These are phyloP conservation scores for Ammodytes marinus DNA, from an alignment of 2,113 vertebrate genomes.

Conservation along the genomic window DNA sequence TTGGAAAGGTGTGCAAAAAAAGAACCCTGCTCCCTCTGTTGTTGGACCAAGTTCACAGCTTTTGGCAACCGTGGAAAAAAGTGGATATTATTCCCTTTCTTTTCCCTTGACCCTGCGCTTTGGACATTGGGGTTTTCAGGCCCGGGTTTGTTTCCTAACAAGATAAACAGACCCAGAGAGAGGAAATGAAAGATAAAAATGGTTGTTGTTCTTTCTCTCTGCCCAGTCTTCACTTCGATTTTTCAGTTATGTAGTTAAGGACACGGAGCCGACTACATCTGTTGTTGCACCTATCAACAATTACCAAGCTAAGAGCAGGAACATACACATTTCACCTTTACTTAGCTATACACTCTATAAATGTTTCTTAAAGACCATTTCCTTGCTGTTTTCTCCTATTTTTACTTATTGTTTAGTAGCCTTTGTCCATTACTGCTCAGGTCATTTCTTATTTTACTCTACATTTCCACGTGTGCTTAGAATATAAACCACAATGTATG, in stretches of 20 bases:
- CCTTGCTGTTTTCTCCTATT: neutral
- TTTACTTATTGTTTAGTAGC: neutral
- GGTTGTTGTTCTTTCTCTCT: slow-evolving; percentile 58
- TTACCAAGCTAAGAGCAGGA: slow-evolving; percentile 19
- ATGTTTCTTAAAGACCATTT: neutral
- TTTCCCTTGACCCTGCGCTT: slow-evolving; percentile 35
- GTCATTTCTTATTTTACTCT: neutral
- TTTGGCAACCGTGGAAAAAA: slow-evolving; percentile 25
- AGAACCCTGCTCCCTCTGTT: slow-evolving; percentile 5
- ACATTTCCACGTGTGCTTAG: neutral
- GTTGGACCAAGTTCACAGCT: slow-evolving; percentile 41
- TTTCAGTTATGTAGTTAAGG: slow-evolving; percentile 33
- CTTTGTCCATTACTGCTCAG: neutral
- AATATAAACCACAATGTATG: neutral
- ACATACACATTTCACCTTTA: slow-evolving; percentile 16
- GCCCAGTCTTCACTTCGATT: slow-evolving; percentile 12
- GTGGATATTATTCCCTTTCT: slow-evolving; percentile 23
- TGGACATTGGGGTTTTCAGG: slow-evolving; percentile 44
- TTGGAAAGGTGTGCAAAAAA: slow-evolving; percentile 33
- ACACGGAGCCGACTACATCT: slow-evolving; percentile 15
- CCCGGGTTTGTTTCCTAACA: slow-evolving; percentile 47
- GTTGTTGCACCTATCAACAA: slow-evolving; percentile 41
- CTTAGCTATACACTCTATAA: neutral
- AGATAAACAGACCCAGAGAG: slow-evolving; percentile 59
- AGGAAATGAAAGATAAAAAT: slow-evolving; percentile 64